Evolutionary conservation across 2,888 invertebrate species (phyloP), one percentile per base, ranked within the genome.

Genomic region (Caenorhabditis macrosperma): DNA sequence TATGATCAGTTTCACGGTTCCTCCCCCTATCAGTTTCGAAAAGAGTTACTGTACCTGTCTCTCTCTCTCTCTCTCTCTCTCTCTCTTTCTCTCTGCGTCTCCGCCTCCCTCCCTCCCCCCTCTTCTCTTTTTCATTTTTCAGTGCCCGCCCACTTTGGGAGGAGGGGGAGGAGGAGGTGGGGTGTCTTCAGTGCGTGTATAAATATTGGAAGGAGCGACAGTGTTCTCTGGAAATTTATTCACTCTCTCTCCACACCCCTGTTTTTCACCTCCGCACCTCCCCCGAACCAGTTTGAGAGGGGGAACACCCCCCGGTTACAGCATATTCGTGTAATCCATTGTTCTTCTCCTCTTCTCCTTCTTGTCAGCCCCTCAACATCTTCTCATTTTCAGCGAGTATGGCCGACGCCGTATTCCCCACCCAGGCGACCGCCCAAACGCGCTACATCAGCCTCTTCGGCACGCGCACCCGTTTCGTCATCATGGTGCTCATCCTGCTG

Each of bases 401-500:
- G 72, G 72, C 61, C 46, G 66, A 71, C 72, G 66, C 71, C 48
- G 78, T 82, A 60, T 82, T 82, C 69, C 84, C 84, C 48, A 82
- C 72, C 20, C 81, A 85, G 75, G 79, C 82, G 2, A 68, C 75
- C n/a, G 80, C 82, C 44, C 81, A 84, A 50, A 82, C 79, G 26
- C 68, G 77, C 28, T 84, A 85, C 78, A 81, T 79, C 61, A 77
- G 78, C 63, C 79, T 90, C 35, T 89, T 88, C 77, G 87, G 88
- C 38, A 89, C 89, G 1, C 81, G 90, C 15, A 88, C 88, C 20
- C 85, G 90, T 41, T 90, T 90, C 78, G 82, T 90, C 54, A 61
- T 90, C 50, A 84, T 90, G 84, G 82, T 90, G 9, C 79, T 90
- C 52, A 82, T 88, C 30, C 81, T 90, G n/a, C 69, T 90, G 17